Base-by-base conservation (phyloP, 1,140 invertebrate genomes). In the Riptortus pedestris region DNA sequence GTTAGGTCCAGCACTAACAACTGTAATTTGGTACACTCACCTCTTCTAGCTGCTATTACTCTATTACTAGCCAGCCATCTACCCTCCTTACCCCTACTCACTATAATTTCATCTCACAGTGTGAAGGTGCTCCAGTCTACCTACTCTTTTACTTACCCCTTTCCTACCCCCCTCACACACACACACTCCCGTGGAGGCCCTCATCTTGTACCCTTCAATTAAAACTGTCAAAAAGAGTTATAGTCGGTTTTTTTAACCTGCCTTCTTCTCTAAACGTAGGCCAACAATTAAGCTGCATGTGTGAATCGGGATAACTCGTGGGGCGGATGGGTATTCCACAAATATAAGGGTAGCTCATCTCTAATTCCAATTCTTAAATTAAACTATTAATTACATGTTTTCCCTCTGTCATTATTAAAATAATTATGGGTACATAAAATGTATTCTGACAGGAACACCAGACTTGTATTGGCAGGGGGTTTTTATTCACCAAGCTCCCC, bases 1-100 rank as follows among this genome's bases (percentile, higher is more conserved):
- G 65, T 64, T 60, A 33, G 24, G 27, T 43, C n/a, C 14, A 38
- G 31, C 71, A 71, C 70, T 69, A 72, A 66, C 69, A 67, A 66
- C 64, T 68, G 65, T 63, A 65, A 62, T 65, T 59, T 67, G 59
- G n/a, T n/a, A n/a, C n/a, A n/a, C n/a, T 45, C 57, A 61, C 59
- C 66, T 64, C 66, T 60, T 18, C 16, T 38, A 38, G 31, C 31
- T 43, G n/a, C 60, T 62, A 62, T 62, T 62, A 62, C 60, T 62
- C 60, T 62, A 62, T 62, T 47, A 45, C 16, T 28, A 62, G 60
- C 31, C 14, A 5, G 5, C 31, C 14, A 7, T 14, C 5, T 7
- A 38, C 31, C 31, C 5, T 14, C 31, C 31, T 5, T 14, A 38
- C 31, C 5, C 31, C 5, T 14, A 5, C 31, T 14, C 31, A 14